These are phyloP conservation scores for Melanaphis sacchari DNA, from an alignment of 1,140 invertebrate species.

Conservation along the genomic window DNA sequence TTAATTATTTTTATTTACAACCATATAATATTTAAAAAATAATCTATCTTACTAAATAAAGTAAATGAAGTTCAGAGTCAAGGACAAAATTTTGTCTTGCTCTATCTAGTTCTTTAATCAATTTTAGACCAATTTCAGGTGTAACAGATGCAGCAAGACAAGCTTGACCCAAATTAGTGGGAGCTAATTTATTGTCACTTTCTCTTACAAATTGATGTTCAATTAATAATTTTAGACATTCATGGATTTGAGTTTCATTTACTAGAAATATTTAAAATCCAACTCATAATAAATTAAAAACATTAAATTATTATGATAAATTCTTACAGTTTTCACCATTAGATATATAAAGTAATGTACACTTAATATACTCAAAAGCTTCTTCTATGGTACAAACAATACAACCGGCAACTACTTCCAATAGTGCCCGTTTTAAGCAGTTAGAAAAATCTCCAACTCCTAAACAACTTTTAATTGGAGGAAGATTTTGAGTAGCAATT, in stretches of 20 bases:
- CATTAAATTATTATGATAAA: neutral
- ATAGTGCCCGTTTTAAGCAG: slow-evolving; percentile 71
- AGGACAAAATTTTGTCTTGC: slow-evolving; percentile 89
- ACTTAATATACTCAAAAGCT: slow-evolving; percentile 79
- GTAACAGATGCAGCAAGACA: slow-evolving; percentile 91
- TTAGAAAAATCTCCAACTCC: slow-evolving; percentile 62
- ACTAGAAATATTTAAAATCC: slow-evolving; percentile 14
- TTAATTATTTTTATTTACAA: neutral
- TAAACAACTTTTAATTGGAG: slow-evolving; percentile 85
- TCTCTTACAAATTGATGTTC: slow-evolving; percentile 68
- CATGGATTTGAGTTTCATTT: slow-evolving; percentile 64
- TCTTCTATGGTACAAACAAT: slow-evolving; percentile 77
- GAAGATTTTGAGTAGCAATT: slow-evolving; percentile 74
- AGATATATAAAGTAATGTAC: slow-evolving; percentile 72
- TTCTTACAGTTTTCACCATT: slow-evolving; percentile 47
- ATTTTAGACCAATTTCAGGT: slow-evolving; percentile 85
- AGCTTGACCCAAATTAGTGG: slow-evolving; percentile 88
- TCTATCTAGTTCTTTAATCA: slow-evolving; percentile 90
- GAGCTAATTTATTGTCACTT: slow-evolving; percentile 66
- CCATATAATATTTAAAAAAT: neutral
- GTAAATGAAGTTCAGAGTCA: slow-evolving; percentile 92
- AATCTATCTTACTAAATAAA: slow-evolving; percentile 79
- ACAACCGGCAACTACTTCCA: slow-evolving; percentile 88
- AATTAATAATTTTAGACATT: slow-evolving; percentile 69
- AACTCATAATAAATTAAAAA: slow-evolving; percentile 60